A percentile compares a stretch with the other conserved stretches of the same genome.
phyloP scores from a whole-genome alignment of 2,113 vertebrate species.

The Solea solea region DNA sequence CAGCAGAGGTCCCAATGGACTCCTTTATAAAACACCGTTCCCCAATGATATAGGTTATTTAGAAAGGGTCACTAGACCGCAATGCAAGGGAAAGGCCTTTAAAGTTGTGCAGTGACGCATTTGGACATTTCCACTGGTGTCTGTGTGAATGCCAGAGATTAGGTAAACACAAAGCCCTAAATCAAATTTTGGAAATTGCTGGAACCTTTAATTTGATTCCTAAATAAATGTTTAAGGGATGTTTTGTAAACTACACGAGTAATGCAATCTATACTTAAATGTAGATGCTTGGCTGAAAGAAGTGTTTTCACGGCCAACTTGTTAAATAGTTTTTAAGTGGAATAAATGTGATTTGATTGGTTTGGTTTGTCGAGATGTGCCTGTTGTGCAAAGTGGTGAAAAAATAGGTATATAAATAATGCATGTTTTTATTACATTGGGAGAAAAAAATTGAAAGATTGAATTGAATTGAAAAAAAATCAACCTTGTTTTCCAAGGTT shows the following conservation, averaged over 20 bases:
- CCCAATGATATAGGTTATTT: constrained; percentile 85
- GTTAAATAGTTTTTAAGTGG: constrained; percentile 73
- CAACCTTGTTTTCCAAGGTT: too few relatives aligned
- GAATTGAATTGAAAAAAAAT: too few relatives aligned
- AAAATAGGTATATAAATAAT: not conserved
- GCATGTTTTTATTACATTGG: not conserved
- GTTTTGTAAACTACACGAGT: constrained; percentile 76
- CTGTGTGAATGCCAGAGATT: constrained; percentile 79
- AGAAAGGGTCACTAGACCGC: constrained; percentile 91
- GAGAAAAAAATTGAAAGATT: not conserved
- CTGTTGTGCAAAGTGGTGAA: not conserved
- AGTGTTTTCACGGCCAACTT: constrained; percentile 66
- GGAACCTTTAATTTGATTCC: constrained; percentile 83
- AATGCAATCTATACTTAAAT: constrained; percentile 79
- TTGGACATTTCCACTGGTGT: constrained; percentile 80
- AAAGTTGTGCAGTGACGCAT: constrained; percentile 86
- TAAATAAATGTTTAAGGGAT: constrained; percentile 76
- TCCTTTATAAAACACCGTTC: constrained; percentile 86
- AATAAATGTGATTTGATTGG: constrained; percentile 52
- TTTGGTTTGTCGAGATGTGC: constrained; percentile 30
- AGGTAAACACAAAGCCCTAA: constrained; percentile 77
- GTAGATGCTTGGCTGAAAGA: constrained; percentile 41
- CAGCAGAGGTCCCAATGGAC: constrained; percentile 83
- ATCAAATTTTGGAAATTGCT: constrained; percentile 80
- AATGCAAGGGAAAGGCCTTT: constrained; percentile 85